These are phyloP conservation scores for Whitmania pigra DNA, from an alignment of 1,140 invertebrate genomes.

Conservation along the genomic window DNA sequence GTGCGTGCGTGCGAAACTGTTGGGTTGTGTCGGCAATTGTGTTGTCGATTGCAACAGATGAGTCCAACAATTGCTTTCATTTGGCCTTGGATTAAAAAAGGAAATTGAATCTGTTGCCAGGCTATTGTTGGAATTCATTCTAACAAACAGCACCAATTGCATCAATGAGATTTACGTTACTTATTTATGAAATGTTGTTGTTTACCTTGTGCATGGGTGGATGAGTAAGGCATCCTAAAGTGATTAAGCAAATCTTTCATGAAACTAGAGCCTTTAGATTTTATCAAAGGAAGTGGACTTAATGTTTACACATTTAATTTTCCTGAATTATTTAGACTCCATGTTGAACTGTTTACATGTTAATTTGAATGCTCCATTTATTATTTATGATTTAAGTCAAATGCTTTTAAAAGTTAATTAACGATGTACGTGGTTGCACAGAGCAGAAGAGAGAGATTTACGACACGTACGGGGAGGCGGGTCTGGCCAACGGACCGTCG, in stretches of 20 bases:
- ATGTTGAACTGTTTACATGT: not conserved
- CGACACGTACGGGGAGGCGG: slow-evolving; percentile 58
- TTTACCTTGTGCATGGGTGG: no score
- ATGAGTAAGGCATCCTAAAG: no score
- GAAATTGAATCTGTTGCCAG: not conserved
- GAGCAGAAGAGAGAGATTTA: slow-evolving; percentile 89
- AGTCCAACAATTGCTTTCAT: not conserved
- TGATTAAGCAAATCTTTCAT: no score
- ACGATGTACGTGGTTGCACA: slow-evolving; percentile 47
- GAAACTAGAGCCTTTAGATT: no score
- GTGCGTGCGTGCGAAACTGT: not conserved
- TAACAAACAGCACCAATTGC: not conserved
- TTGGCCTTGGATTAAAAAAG: not conserved
- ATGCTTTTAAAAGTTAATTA: not conserved
- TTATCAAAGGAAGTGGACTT: no score
- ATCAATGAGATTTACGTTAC: not conserved
- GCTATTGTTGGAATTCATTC: not conserved
- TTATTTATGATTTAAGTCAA: not conserved
- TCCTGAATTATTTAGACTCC: no score
- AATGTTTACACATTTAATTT: no score
- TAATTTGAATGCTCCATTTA: not conserved
- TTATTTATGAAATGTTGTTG: no score
- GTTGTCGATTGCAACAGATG: not conserved
- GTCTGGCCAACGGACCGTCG: slow-evolving; percentile 39
- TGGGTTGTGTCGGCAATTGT: not conserved